Evolutionary conservation across 2,113 vertebrate genomes (phyloP).

Genomic region (Gymnobelideus leadbeateri): DNA sequence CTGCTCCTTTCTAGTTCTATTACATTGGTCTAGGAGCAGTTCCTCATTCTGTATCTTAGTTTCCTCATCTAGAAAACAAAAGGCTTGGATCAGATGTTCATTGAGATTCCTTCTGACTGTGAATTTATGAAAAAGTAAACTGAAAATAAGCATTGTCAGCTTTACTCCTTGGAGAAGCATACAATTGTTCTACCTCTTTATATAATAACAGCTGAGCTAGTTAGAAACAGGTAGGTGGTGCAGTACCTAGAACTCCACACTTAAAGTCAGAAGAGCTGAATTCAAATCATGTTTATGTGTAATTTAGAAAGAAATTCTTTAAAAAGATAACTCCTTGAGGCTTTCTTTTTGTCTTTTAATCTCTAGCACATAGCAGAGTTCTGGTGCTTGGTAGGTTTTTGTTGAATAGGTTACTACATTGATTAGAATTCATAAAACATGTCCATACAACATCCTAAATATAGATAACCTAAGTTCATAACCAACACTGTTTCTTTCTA

Average conservation of each 20-base stretch:
- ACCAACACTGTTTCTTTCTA: too few relatives aligned
- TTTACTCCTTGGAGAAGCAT: constrained; percentile 7
- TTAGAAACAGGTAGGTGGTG: neutral
- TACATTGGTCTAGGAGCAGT: neutral
- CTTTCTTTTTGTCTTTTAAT: too few relatives aligned
- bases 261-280: neutral
- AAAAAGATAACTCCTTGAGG: too few relatives aligned
- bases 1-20: neutral
- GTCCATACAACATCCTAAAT: too few relatives aligned
- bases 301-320: too few relatives aligned
- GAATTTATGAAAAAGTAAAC: neutral
- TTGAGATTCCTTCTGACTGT: neutral
- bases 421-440: too few relatives aligned
- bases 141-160: constrained; percentile 25
- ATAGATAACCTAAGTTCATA: too few relatives aligned
- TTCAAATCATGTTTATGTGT: too few relatives aligned
- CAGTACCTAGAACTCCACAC: neutral
- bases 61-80: neutral
- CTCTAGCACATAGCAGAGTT: too few relatives aligned
- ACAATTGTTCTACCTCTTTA: constrained; percentile 17
- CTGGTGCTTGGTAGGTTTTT: too few relatives aligned
- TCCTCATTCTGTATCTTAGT: neutral
- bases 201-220: neutral
- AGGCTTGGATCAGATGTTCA: neutral
- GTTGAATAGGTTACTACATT: too few relatives aligned